phyloP scores from a whole-genome alignment of 2,113 vertebrate species.

The Limnothrissa miodon region DNA sequence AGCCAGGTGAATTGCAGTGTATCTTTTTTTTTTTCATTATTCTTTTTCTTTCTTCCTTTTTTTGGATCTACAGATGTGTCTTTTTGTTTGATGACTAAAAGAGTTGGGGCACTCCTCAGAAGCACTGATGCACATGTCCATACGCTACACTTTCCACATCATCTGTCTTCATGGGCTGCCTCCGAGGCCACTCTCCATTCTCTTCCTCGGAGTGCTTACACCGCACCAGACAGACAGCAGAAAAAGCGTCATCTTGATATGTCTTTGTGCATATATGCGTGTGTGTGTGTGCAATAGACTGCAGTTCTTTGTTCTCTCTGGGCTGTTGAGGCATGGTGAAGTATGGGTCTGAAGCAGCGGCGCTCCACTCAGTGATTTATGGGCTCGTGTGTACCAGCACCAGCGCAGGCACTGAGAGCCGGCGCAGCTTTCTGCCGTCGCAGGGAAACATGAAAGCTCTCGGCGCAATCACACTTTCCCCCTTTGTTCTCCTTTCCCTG shows the following conservation, averaged over 20 bases:
- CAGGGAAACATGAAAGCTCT: constrained; percentile 3
- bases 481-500: not conserved
- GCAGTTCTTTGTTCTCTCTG: not conserved
- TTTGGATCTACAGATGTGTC: not conserved
- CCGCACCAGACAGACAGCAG: not conserved
- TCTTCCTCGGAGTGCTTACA: not conserved
- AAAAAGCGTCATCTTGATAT: constrained; percentile 3
- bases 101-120: not conserved
- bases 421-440: not conserved
- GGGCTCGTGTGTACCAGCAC: not conserved
- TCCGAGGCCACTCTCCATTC: not conserved
- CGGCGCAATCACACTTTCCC: not conserved
- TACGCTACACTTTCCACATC: not conserved
- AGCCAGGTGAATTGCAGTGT: not conserved
- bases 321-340: not conserved
- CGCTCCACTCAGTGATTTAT: not conserved
- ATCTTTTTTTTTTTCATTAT: not conserved
- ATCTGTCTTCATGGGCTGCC: not conserved
- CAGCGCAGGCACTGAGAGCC: not conserved
- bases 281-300: constrained; percentile 1
- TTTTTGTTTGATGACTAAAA: not conserved
- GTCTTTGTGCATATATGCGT: not conserved
- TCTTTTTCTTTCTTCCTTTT: too few species aligned
- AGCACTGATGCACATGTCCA: not conserved
- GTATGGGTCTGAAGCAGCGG: not conserved